Evolutionary conservation across 2,113 vertebrate genomes (phyloP).

Genomic region (Romanogobio albipinnatus): DNA sequence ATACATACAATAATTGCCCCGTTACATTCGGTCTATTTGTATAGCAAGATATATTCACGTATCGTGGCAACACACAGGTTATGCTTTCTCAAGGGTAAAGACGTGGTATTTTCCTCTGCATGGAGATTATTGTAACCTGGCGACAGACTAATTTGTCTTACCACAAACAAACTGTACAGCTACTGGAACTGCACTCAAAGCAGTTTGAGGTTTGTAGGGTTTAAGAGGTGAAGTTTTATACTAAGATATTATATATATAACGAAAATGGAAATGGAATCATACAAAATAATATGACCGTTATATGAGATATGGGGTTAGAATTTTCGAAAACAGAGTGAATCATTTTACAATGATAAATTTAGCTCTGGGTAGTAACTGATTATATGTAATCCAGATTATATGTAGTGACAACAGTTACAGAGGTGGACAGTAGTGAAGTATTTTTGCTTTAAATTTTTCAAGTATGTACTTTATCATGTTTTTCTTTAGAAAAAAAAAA

Average conservation of each 20-base stretch:
- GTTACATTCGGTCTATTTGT: slow-evolving; percentile 1
- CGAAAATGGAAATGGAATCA: background rate
- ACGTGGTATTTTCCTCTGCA: background rate
- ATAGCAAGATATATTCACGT: slow-evolving; percentile 11
- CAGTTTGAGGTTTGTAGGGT: background rate
- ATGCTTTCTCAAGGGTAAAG: slow-evolving; percentile 31
- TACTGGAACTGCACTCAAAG: background rate
- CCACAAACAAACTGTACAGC: background rate
- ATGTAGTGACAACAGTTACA: too few relatives aligned
- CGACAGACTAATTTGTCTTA: background rate
- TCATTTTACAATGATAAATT: background rate
- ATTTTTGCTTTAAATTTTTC: too few relatives aligned
- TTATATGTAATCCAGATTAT: too few relatives aligned
- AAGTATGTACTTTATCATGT: too few relatives aligned
- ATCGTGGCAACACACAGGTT: slow-evolving; percentile 30
- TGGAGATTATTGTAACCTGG: slow-evolving; percentile 33
- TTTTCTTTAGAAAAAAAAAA: too few relatives aligned
- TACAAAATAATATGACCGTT: background rate
- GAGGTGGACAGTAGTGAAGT: too few relatives aligned
- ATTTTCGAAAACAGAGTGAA: background rate
- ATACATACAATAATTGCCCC: background rate
- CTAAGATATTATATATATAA: background rate
- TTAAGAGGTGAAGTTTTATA: background rate
- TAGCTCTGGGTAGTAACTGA: background rate
- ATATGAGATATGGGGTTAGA: background rate